Evolutionary conservation across 1,140 invertebrate species (phyloP).

Genomic region (Ericerus pela): DNA sequence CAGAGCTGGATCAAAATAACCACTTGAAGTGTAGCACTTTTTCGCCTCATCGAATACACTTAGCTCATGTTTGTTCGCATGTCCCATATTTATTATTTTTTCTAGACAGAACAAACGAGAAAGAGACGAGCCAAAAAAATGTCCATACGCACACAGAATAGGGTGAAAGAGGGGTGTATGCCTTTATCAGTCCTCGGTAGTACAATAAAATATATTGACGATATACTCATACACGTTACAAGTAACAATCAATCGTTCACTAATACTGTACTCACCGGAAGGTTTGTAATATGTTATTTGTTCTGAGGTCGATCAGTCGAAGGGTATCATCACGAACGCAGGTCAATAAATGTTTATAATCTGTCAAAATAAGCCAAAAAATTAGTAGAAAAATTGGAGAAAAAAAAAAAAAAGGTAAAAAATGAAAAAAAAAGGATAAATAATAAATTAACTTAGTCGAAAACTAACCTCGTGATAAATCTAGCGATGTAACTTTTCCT

Average conservation of each 20-base stretch:
- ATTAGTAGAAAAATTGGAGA: not conserved
- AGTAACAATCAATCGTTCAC: not conserved
- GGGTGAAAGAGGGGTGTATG: not conserved
- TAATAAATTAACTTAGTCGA: not conserved
- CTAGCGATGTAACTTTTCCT: conserved; percentile 88
- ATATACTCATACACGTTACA: not conserved
- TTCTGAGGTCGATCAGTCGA: conserved; percentile 82
- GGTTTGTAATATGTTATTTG: conserved; percentile 77
- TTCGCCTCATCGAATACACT: too few species aligned
- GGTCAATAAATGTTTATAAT: conserved; percentile 74
- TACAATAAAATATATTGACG: not conserved
- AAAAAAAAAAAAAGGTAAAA: not conserved
- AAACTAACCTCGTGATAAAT: conserved; percentile 69
- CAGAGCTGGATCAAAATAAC: too few species aligned
- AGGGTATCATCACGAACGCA: conserved; percentile 90
- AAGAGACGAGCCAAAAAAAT: too few species aligned
- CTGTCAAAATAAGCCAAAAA: conserved; percentile 43
- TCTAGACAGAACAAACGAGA: too few species aligned
- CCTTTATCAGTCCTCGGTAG: too few species aligned
- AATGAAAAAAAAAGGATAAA: not conserved
- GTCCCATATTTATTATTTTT: too few species aligned
- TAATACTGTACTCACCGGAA: conserved; percentile 53
- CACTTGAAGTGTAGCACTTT: too few species aligned
- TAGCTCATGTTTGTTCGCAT: too few species aligned
- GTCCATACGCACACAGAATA: too few species aligned